Conservation (phyloP, 1,140 invertebrate species). For the Campoletis sonorensis region DNA sequence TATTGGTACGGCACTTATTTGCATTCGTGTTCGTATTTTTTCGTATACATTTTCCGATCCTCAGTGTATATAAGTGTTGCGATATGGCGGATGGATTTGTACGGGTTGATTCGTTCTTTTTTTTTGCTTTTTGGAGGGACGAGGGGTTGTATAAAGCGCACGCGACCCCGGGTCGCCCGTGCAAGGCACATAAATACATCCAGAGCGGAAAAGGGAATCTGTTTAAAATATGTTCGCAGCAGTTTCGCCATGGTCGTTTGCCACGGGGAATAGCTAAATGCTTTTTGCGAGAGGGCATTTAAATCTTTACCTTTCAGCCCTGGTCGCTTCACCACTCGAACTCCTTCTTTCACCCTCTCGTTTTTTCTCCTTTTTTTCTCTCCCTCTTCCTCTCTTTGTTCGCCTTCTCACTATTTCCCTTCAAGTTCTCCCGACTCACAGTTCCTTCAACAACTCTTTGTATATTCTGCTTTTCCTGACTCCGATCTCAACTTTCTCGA, state of each 20-base stretch:
- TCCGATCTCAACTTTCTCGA: not conserved
- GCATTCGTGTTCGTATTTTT: slow-evolving; percentile 32
- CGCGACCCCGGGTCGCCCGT: slow-evolving; percentile 50
- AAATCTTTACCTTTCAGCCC: slow-evolving; percentile 74
- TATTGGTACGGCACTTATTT: slow-evolving; percentile 25
- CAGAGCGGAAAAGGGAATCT: slow-evolving; percentile 71
- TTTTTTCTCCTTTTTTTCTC: not conserved
- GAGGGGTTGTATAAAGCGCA: slow-evolving; percentile 17
- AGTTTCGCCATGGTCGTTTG: slow-evolving; percentile 76
- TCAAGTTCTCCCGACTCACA: not conserved
- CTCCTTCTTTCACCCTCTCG: not conserved
- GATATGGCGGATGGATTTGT: slow-evolving; percentile 37
- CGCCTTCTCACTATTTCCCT: slow-evolving; percentile 36
- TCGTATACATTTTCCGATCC: not conserved
- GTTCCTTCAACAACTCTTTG: slow-evolving; percentile 4
- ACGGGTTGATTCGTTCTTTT: not conserved
- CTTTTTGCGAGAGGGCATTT: slow-evolving; percentile 76
- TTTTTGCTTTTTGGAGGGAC: not conserved
- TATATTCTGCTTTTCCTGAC: slow-evolving; percentile 25
- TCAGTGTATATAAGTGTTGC: slow-evolving; percentile 35
- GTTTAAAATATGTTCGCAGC: slow-evolving; percentile 75
- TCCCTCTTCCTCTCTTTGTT: slow-evolving; percentile 40
- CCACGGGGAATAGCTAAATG: slow-evolving; percentile 77
- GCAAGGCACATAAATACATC: slow-evolving; percentile 73
- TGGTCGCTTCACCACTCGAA: slow-evolving; percentile 40